Base-by-base conservation (phyloP, 2,113 vertebrate species). In the Phrynosoma platyrhinos region DNA sequence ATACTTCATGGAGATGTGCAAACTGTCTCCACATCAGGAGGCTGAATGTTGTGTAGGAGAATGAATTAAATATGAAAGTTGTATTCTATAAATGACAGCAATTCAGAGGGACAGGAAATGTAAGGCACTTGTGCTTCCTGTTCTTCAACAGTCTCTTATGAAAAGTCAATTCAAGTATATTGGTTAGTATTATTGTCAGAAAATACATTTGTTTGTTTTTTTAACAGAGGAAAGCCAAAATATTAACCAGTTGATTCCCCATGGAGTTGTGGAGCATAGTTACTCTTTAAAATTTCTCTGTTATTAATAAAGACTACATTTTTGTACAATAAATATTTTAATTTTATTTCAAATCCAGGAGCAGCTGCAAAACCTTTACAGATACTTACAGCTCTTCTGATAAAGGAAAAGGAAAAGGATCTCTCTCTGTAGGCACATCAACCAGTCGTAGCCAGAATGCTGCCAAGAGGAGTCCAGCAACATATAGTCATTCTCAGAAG, bases 351-450 rank as follows among this genome's bases (percentile, higher is more conserved):
- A 91, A 95, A 95, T 93, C 92, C 71, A 99, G 98, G 94, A 97
- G 97, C 91, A 98, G 97, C 84, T 99, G 98, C 94, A 99, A 98
- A 96, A 98, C 96, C 47, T 99, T 98, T 79, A 97, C 98, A 32
- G 98, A 99, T 93, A 96, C 98, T 0, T 97, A 97, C 71, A 96
- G 97, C 90, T 96, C 97, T 32, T 97, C 98, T 2, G 99, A 99
- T 94, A 99, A 98, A 97, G 98, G 98, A 9, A 98, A 99, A 95
- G 98, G 98, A 20, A 98, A 98, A n/a, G 98, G 98, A 82, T 98
- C 98, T 93, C 96, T 98, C 20, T 97, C 98, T 0, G 92, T 98
- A 74, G 97, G 95, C 87, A 88, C 95, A 32, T 94, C 97, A 8
- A 96, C 97, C 1, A 94, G 95, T 90, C 97, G 98, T 94, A 92